phyloP scores from a whole-genome alignment of 2,888 invertebrate genomes.

The Hermaeophaga mercurialis region DNA sequence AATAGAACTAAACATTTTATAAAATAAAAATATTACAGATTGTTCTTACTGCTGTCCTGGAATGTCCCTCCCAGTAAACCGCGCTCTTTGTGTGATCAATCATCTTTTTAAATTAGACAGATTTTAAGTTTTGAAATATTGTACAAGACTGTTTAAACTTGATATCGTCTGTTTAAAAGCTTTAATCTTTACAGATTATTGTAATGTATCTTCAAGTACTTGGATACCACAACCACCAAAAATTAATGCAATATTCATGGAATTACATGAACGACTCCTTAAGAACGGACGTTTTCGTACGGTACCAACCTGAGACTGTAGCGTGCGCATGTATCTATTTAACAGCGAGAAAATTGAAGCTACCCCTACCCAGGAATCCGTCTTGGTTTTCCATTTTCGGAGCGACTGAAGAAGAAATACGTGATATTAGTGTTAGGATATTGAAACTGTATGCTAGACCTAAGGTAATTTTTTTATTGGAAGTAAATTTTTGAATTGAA shows the following conservation, averaged over 20 bases:
- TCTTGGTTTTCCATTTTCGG: conserved; percentile 90
- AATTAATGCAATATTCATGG: conserved; percentile 96
- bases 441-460: conserved; percentile 81
- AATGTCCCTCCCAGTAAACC: no score
- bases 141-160: no score
- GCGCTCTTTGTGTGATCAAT: no score
- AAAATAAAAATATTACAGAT: no score
- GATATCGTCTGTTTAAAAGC: no score
- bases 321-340: conserved; percentile 99
- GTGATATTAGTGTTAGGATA: conserved; percentile 82
- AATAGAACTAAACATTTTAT: no score
- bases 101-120: no score
- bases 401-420: conserved; percentile 80
- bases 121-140: no score
- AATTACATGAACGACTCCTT: conserved; percentile 99
- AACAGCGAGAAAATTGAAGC: conserved; percentile 85
- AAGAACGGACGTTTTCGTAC: conserved; percentile 94
- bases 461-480: conserved; percentile 65
- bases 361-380: conserved; percentile 85
- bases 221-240: conserved; percentile 83
- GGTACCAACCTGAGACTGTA: conserved; percentile 95
- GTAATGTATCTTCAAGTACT: conserved; percentile 95
- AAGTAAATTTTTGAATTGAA: no score
- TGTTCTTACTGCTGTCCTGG: no score
- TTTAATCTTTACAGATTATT: conserved; percentile 71